Base-by-base conservation (phyloP, 2,113 vertebrate species). In the Clupea harengus region DNA sequence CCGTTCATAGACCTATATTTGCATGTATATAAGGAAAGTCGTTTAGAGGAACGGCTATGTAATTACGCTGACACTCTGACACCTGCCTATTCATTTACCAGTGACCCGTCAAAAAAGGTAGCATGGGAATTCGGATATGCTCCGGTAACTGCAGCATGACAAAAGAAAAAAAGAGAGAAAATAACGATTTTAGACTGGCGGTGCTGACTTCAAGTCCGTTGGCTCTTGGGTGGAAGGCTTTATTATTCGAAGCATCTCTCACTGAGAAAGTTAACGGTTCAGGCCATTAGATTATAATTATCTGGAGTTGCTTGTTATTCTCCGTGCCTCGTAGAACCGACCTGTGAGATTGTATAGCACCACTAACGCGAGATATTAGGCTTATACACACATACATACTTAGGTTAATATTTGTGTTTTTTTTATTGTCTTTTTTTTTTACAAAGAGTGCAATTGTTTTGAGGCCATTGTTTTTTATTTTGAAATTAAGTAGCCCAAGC, bases 101-200 rank as follows among this genome's bases (percentile, higher is more conserved):
- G 96, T 98, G 98, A 99, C 97, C 97, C 97, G 97, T 97, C 97
- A 97, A 97, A 99, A 97, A 97, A 96, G 95, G 96, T 97, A 96
- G 97, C 97, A 97, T 99, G 98, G 97, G 98, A 99, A 99, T 97
- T 95, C 95, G 93, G 93, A 94, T 92, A 90, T 91, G 90, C 93
- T 94, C 95, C 94, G 93, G 94, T 95, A 95, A 95, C 86, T 90
- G 92, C 93, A 91, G 83, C 88, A 92, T 85, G 93, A 94, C 93
- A 94, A 95, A 95, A 94, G 86, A 84, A 84, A 15, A 78, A 78
- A 78, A 78, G 3, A 28, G 39, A 15, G 5, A 78, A 78, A 78
- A 78, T 78, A 78, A 78, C 72, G 72, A 39, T 39, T 78, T 39
- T 28, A 39, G 32, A 78, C 64, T 72, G 64, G 10, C 72, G 72